Base-by-base conservation (phyloP, 2,888 invertebrate genomes). In the Ochropleura leucogaster region DNA sequence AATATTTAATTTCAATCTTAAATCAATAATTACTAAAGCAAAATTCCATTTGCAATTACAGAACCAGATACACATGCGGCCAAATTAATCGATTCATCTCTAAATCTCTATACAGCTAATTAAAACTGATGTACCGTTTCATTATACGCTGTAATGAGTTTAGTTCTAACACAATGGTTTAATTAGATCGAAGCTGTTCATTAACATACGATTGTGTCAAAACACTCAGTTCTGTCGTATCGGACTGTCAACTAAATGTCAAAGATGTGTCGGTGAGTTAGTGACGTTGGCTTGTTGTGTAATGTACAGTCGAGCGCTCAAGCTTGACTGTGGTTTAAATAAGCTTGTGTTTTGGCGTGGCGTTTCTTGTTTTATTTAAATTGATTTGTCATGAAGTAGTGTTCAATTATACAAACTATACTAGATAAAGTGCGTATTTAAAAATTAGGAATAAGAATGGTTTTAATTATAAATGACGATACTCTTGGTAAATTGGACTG, bases 131-230 rank as follows among this genome's bases (percentile, higher is more conserved):
- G 76, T 81, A 80, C 79, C 82, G 77, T 88, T 89, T 85, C 88
- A 91, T 92, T 92, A 91, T 85, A 79, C 77, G 74, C 74, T 74
- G 80, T 94, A 94, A 95, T 94, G 92, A 93, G 91, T 93, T 93
- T 93, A 93, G 89, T 85, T 84, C 74, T 85, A 91, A 88, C 83
- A 95, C 94, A 95, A 95, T 93, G 88, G 90, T 90, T 92, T 95
- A 95, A 95, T 95, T 95, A 95, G 92, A 92, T 85, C 87, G 79
- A 85, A 85, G 86, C 81, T 90, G 90, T 92, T 94, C 93, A 94
- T 94, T 94, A 95, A 90, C 92, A 92, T 93, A 90, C 85, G 90
- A 91, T 92, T 90, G 92, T 94, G 95, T 95, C 95, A 94, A 93
- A 95, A 95, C 93, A 94, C 89, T 88, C 88, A 85, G 88, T 82